Evolutionary conservation across 2,797 vertebrate genomes (phyloP).

Genomic region (Helicolenus hilgendorfi): DNA sequence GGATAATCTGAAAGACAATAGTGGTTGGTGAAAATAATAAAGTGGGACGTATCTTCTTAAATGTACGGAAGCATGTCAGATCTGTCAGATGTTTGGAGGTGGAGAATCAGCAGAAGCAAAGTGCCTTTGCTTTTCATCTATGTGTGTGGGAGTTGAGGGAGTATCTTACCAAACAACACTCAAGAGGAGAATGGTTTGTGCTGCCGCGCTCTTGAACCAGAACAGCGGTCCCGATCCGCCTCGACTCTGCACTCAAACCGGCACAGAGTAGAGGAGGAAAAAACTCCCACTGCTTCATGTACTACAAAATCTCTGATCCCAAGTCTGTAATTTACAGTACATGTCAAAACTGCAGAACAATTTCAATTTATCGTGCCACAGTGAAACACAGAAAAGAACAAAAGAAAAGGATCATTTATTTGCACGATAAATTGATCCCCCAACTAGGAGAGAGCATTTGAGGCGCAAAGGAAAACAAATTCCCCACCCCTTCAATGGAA

Average conservation of each 20-base stretch:
- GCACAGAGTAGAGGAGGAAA: neutral
- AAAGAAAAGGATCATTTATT: slow-evolving; percentile 23
- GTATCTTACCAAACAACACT: slow-evolving; percentile 11
- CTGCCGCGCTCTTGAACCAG: slow-evolving; percentile 1
- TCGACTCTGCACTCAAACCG: neutral
- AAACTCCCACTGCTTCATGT: neutral
- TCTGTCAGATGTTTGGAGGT: slow-evolving; percentile 19
- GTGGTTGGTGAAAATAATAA: neutral
- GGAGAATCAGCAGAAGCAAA: neutral
- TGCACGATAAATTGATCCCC: slow-evolving; percentile 54
- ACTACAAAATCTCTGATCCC: slow-evolving; percentile 7
- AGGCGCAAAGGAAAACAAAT: slow-evolving; percentile 46
- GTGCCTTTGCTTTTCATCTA: slow-evolving; percentile 11
- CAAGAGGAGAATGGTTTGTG: neutral
- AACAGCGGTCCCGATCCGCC: neutral
- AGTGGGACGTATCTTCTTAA: slow-evolving; percentile 2
- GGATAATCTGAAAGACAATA: slow-evolving; percentile 35
- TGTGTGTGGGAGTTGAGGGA: slow-evolving; percentile 20
- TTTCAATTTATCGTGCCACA: neutral
- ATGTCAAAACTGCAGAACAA: slow-evolving; percentile 17
- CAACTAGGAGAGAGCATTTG: slow-evolving; percentile 14
- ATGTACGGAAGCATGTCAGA: neutral
- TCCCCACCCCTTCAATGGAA: slow-evolving; percentile 39
- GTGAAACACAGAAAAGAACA: neutral
- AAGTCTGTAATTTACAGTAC: slow-evolving; percentile 21